Conservation (phyloP, 2,113 vertebrate genomes). For the Periophthalmus modestus region DNA sequence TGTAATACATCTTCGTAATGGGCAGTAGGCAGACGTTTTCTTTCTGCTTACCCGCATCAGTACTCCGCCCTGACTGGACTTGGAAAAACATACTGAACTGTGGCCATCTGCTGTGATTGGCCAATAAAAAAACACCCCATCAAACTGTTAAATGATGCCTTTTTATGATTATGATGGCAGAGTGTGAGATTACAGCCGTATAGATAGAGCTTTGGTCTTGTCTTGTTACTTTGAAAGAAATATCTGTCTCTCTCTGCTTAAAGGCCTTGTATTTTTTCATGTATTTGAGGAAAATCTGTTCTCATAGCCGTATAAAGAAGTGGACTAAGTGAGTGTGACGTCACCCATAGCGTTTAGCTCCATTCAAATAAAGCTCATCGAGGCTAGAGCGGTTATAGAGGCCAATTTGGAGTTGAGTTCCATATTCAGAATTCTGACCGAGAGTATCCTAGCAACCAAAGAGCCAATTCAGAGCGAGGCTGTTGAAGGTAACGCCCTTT, state of each 20-base stretch:
- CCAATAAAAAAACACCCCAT: constrained; percentile 69
- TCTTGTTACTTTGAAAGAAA: constrained; percentile 6
- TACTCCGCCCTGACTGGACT: constrained; percentile 53
- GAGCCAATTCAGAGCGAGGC: no score
- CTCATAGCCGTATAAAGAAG: no score
- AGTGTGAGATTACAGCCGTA: constrained; percentile 37
- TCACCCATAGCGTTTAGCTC: no score
- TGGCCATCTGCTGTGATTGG: constrained; percentile 64
- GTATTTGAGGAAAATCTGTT: no score
- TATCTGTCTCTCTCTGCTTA: neutral
- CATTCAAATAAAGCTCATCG: no score
- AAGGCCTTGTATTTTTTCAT: no score
- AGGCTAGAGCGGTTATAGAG: no score
- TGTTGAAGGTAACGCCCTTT: no score
- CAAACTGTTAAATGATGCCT: constrained; percentile 67
- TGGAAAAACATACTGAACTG: constrained; percentile 36
- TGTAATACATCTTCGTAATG: constrained; percentile 56
- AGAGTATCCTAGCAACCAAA: no score
- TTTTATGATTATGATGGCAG: constrained; percentile 67
- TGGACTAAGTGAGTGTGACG: no score
- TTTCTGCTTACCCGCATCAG: constrained; percentile 62
- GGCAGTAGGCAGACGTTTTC: constrained; percentile 47
- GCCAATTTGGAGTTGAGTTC: no score
- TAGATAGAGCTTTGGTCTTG: constrained; percentile 36
- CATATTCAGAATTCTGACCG: no score